Base-by-base conservation (phyloP, 2,888 invertebrate genomes). In the Papilio gigon region DNA sequence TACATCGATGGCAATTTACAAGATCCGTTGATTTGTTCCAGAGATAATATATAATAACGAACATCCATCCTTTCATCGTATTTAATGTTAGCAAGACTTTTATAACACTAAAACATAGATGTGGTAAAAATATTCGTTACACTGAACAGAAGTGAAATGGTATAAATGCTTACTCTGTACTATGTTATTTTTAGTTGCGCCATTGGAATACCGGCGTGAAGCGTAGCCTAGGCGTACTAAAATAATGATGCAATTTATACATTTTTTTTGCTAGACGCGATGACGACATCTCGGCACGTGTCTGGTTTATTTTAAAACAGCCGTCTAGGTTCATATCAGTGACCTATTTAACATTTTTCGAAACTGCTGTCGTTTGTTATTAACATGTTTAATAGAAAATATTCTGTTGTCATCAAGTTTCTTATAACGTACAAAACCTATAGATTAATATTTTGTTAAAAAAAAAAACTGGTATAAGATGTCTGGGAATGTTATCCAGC, bases 291-390 rank as follows among this genome's bases (percentile, higher is more conserved):
- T n/a, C 14, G 22, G 64, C 40, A 56, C 40, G 65, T 44, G 65
- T 42, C 58, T 59, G 58, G 47, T 44, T 65, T 65, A 65, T 66
- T 66, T 66, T 66, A 50, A 60, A 60, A 66, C 42, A 47, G 44
- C 12, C n/a, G 44, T 9, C 65, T 50, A 47, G 37, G 35, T 35
- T 66, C 59, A 47, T 50, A 30, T 44, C 37, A 56, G 42, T 58
- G 65, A 60, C 60, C 66, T 66, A 20, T 37, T 60, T 66, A 60
- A 40, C 60, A 60, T 66, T 66, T 64, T 66, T 17, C 47, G 35
- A 60, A 59, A 56, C 22, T 56, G 56, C 14, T 50, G 30, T 14
- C 33, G 37, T 50, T n/a, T 17, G 42, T 8, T 60, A 9, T 60
- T 25, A 25, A 42, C 4, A 44, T 42, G 14, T 65, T 65, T 65